phyloP scores from a whole-genome alignment of 2,113 vertebrate genomes.

The Carassius carassius region DNA sequence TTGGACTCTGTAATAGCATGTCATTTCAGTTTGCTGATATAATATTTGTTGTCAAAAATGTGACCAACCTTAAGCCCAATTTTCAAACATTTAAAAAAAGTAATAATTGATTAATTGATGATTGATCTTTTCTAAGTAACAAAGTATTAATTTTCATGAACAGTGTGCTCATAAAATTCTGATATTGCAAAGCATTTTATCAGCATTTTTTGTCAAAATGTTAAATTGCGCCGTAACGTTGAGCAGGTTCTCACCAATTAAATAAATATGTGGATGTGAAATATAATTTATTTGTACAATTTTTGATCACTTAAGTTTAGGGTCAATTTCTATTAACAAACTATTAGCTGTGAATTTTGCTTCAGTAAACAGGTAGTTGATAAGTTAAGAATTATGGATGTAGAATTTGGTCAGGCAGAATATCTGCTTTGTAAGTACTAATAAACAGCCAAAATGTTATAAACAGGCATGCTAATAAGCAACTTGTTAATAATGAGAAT shows the following conservation, averaged over 20 bases:
- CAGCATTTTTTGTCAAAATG: neutral
- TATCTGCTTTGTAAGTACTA: too few relatives aligned
- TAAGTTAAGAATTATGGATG: too few relatives aligned
- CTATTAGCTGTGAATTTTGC: neutral
- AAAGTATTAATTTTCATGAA: neutral
- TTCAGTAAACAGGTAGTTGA: too few relatives aligned
- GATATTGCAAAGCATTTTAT: neutral
- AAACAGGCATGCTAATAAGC: too few relatives aligned
- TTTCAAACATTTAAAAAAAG: neutral
- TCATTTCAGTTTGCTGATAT: neutral
- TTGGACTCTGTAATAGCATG: neutral
- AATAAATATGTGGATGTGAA: neutral
- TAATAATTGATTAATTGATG: neutral
- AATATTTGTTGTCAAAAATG: neutral
- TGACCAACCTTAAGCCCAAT: neutral
- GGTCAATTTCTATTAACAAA: too few relatives aligned
- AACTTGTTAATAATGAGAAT: too few relatives aligned
- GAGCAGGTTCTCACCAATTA: neutral
- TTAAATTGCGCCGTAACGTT: neutral
- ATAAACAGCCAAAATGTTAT: too few relatives aligned
- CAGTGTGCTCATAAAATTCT: neutral
- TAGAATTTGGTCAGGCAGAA: too few relatives aligned
- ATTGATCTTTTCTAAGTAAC: neutral
- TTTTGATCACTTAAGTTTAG: too few relatives aligned
- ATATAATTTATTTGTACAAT: neutral